Conservation (phyloP, 2,888 invertebrate genomes). For the Drosophila heteroneura region DNA sequence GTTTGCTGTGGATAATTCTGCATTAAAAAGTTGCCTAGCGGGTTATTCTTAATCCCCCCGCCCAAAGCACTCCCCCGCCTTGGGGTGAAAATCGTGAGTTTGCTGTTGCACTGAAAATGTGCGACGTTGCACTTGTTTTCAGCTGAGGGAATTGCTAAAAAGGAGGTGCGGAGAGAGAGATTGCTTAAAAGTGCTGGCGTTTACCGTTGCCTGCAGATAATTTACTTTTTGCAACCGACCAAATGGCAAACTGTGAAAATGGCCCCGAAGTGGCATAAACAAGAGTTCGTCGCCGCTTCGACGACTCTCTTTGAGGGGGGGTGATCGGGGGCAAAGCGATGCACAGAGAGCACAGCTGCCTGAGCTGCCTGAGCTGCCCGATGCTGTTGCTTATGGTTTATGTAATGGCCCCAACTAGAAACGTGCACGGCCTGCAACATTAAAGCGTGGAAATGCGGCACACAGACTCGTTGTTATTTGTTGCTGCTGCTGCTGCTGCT, state of each 20-base stretch:
- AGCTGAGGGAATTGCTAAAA: slow-evolving; percentile 43
- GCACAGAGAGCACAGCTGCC: slow-evolving; percentile 10
- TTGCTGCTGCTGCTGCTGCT: slow-evolving; percentile 42
- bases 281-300: slow-evolving; percentile 14
- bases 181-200: slow-evolving; percentile 48
- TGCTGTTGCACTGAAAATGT: slow-evolving; percentile 64
- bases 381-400: slow-evolving; percentile 69
- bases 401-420: slow-evolving; percentile 56
- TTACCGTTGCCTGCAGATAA: slow-evolving; percentile 66
- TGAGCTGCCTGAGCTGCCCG: slow-evolving; percentile 18
- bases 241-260: slow-evolving; percentile 64
- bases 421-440: slow-evolving; percentile 62
- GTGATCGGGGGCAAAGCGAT: neutral
- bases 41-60: slow-evolving; percentile 30
- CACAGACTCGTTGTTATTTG: slow-evolving; percentile 3
- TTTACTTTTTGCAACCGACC: slow-evolving; percentile 49
- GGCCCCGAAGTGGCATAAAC: slow-evolving; percentile 49
- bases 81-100: slow-evolving; percentile 78
- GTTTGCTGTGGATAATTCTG: slow-evolving; percentile 65
- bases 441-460: slow-evolving; percentile 61
- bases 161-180: slow-evolving; percentile 21
- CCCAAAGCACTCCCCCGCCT: slow-evolving; percentile 20
- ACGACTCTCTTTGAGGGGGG: slow-evolving; percentile 4
- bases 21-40: slow-evolving; percentile 69
- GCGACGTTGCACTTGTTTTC: slow-evolving; percentile 77